Conservation (phyloP, 2,888 invertebrate species). For the Cacoxenus indagator region DNA sequence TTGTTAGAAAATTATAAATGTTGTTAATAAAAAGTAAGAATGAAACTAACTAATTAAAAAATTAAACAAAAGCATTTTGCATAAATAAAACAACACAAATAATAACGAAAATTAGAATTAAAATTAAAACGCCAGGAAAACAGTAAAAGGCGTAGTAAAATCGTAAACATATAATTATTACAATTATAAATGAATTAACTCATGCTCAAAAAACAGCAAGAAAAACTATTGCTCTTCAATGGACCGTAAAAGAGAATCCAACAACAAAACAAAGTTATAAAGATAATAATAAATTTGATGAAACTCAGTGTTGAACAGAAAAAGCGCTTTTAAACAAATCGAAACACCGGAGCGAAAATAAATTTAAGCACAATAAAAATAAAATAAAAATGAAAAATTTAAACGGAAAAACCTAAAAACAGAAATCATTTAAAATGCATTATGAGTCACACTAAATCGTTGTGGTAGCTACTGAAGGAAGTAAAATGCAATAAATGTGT, state of each 20-base stretch:
- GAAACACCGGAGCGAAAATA: slow-evolving; percentile 27
- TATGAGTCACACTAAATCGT: slow-evolving; percentile 53
- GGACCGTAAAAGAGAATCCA: slow-evolving; percentile 26
- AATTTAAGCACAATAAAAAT: slow-evolving; percentile 31
- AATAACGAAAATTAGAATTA: slow-evolving; percentile 29
- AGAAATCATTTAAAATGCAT: slow-evolving; percentile 36
- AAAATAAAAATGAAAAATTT: slow-evolving; percentile 36
- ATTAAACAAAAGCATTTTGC: background rate
- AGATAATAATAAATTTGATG: slow-evolving; percentile 43
- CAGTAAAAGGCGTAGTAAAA: slow-evolving; percentile 26
- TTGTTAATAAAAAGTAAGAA: background rate
- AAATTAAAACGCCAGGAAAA: slow-evolving; percentile 23
- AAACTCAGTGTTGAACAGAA: slow-evolving; percentile 40
- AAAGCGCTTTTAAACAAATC: slow-evolving; percentile 31
- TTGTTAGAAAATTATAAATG: background rate
- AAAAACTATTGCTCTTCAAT: slow-evolving; percentile 23
- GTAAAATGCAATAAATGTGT: slow-evolving; percentile 69
- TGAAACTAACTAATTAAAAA: background rate
- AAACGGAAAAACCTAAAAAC: slow-evolving; percentile 40
- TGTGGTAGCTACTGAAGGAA: slow-evolving; percentile 67
- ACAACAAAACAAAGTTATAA: slow-evolving; percentile 29
- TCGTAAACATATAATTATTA: slow-evolving; percentile 13
- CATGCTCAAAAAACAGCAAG: slow-evolving; percentile 23
- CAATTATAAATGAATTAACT: slow-evolving; percentile 32
- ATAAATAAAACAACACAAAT: slow-evolving; percentile 8